Conservation (phyloP, 2,888 invertebrate species). For the Nebria salina region DNA sequence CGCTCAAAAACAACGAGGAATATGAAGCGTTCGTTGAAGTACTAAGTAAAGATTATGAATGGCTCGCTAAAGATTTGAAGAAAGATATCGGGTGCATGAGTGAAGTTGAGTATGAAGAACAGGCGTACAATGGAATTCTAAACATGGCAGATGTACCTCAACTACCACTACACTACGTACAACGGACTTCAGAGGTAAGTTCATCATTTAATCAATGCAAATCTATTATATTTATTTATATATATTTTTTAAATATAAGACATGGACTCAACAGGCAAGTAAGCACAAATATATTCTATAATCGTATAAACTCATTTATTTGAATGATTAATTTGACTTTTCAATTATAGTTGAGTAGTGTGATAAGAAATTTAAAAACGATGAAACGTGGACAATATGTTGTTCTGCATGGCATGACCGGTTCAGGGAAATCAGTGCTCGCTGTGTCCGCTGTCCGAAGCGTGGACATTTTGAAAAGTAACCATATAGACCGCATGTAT, state of each 20-base stretch:
- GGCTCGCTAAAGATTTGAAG: conserved; percentile 67
- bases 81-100: conserved; percentile 55
- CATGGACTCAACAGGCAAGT: conserved; percentile 50
- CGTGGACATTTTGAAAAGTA: conserved; percentile 62
- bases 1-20: conserved; percentile 62
- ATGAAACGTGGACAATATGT: conserved; percentile 68
- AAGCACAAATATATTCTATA: background rate
- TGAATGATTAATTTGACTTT: background rate
- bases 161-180: conserved; percentile 67
- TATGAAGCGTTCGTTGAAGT: conserved; percentile 68
- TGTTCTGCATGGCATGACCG: conserved; percentile 78
- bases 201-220: background rate
- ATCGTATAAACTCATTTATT: background rate
- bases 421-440: conserved; percentile 77
- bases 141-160: conserved; percentile 69
- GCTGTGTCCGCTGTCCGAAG: conserved; percentile 70
- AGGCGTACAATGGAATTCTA: conserved; percentile 65
- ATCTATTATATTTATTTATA: conserved; percentile 15
- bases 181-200: conserved; percentile 65
- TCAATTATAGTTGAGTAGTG: conserved; percentile 63
- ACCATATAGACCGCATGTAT: conserved; percentile 68
- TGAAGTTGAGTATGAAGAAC: conserved; percentile 58
- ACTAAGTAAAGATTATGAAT: conserved; percentile 67
- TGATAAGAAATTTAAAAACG: conserved; percentile 63
- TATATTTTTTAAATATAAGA: conserved; percentile 47